phyloP scores from a whole-genome alignment of 2,797 vertebrate genomes.

The Gymnothorax reevesii region DNA sequence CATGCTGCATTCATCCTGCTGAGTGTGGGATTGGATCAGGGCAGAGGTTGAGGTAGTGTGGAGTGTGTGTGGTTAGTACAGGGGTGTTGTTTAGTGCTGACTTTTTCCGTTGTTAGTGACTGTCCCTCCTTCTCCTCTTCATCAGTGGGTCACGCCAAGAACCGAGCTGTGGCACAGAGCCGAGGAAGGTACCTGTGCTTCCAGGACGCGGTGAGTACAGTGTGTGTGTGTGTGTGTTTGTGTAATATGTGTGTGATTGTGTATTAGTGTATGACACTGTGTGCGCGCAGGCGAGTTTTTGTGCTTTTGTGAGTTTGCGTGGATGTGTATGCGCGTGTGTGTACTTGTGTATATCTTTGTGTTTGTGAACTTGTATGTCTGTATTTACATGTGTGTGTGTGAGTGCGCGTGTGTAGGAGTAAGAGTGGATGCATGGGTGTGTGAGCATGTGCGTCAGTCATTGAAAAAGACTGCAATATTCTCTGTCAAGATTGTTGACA shows the following conservation, averaged over 20 bases:
- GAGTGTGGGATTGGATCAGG: not conserved
- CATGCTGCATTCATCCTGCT: too few species aligned
- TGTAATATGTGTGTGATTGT: constrained; percentile 8
- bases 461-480: not conserved
- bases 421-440: not conserved
- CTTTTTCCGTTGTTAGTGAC: not conserved
- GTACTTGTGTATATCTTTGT: not conserved
- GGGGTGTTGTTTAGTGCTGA: not conserved
- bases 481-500: not conserved
- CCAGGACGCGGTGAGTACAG: constrained; percentile 89
- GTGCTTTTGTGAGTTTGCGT: constrained; percentile 9
- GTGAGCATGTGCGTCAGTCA: too few species aligned
- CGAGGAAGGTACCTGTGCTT: constrained; percentile 88
- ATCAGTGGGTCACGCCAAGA: constrained; percentile 94
- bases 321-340: not conserved
- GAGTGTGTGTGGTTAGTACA: not conserved
- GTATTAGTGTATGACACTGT: constrained; percentile 3
- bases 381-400: not conserved
- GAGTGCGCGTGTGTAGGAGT: not conserved
- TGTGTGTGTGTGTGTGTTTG: constrained; percentile 20
- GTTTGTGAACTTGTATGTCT: not conserved
- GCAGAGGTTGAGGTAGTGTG: not conserved
- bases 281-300: not conserved
- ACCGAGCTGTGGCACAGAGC: constrained; percentile 86
- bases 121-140: constrained; percentile 55